Evolutionary conservation across 2,888 invertebrate species (phyloP), one percentile per base, ranked within the genome.

Genomic region (Helleia helle): DNA sequence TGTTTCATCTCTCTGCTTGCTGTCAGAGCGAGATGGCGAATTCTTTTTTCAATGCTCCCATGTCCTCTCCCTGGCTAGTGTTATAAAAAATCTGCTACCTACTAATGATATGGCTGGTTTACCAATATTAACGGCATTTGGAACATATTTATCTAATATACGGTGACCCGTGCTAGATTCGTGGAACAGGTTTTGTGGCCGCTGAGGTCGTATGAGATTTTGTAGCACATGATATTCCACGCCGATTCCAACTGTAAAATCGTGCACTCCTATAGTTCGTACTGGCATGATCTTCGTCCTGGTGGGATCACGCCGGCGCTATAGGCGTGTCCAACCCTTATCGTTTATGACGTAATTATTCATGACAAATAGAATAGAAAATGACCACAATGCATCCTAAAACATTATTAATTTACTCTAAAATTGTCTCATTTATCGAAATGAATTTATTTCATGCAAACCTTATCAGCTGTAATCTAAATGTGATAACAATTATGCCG

Each of bases 171-270:
- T 69, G 72, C 71, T 56, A 66, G 66, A 72, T 75, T 70, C 71
- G 71, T 62, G 76, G 83, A 81, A 83, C 83, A 77, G 84, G 84
- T 83, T 84, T 77, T 57, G 62, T 71, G 74, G 76, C 70, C 75
- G 71, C 71, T 72, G 79, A 79, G 80, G 81, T 72, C 81, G 75
- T 70, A 77, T 75, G 75, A 74, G 77, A 77, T 74, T 72, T 62
- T 34, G 72, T 72, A 60, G 75, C 77, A 76, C 76, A 55, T 52
- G 53, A 80, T 81, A 67, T 67, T 72, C 62, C 61, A 70, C 64
- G 64, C 69, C 63, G 71, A 65, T 66, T 60, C 59, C 58, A 62
- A 50, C 62, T 52, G 62, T 65, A 60, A 59, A 63, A 61, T 62
- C 55, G 59, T 62, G 54, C 62, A 68, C 63, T 68, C 79, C 70